Conservation (phyloP, 2,113 vertebrate species). For the Pachycephala philippinensis region DNA sequence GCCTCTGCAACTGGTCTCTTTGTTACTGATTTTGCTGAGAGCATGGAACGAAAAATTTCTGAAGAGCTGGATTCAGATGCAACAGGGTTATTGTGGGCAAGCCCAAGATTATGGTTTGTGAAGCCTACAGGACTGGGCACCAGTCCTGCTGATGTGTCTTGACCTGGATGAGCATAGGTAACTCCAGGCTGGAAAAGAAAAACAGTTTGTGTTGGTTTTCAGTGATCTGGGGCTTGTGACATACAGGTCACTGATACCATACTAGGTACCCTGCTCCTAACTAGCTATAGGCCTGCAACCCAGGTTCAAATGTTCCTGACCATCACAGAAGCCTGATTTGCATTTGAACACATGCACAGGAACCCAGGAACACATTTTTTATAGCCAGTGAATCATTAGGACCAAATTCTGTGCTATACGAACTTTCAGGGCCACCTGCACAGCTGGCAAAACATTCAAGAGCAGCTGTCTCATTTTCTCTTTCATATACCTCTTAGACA, state of each 20-base stretch:
- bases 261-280: neutral
- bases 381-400: neutral
- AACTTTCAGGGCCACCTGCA: neutral
- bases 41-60: neutral
- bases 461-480: neutral
- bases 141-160: constrained; percentile 18
- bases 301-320: neutral
- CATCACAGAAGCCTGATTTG: neutral
- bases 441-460: neutral
- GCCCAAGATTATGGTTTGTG: constrained; percentile 40
- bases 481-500: neutral
- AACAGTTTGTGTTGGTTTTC: neutral
- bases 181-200: constrained; percentile 55
- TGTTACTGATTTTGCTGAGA: neutral
- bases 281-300: neutral
- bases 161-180: neutral
- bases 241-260: neutral
- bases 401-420: neutral
- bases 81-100: constrained; percentile 21
- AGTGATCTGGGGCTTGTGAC: neutral
- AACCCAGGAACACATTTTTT: neutral
- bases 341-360: neutral
- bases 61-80: neutral
- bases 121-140: neutral
- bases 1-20: neutral